Evolutionary conservation across 2,113 vertebrate species (phyloP).

Genomic region (Pagrus major): DNA sequence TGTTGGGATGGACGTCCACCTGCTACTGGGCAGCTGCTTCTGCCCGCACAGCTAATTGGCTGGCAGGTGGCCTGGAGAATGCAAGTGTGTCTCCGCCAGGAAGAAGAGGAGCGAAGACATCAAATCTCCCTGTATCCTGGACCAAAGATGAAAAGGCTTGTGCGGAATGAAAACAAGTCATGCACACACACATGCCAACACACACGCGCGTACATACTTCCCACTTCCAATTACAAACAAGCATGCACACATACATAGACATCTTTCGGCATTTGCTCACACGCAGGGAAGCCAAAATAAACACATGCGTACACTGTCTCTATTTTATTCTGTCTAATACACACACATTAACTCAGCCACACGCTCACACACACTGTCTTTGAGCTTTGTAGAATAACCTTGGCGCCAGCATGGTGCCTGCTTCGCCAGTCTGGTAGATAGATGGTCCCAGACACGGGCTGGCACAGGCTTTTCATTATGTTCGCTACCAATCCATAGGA

Average conservation of each 20-base stretch:
- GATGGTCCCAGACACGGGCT: conserved; percentile 69
- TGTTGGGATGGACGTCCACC: conserved; percentile 77
- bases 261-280: conserved; percentile 28
- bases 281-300: conserved; percentile 19
- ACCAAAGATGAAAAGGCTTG: conserved; percentile 75
- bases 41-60: conserved; percentile 81
- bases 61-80: conserved; percentile 76
- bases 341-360: conserved; percentile 15
- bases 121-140: conserved; percentile 63
- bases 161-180: conserved; percentile 54
- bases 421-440: conserved; percentile 73
- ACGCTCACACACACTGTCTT: conserved; percentile 41
- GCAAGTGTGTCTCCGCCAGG: conserved; percentile 58
- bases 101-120: conserved; percentile 65
- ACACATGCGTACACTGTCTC: background rate
- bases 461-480: conserved; percentile 78
- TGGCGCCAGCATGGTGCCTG: conserved; percentile 80
- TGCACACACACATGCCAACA: conserved; percentile 10
- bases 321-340: conserved; percentile 10
- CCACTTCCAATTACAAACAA: conserved; percentile 18
- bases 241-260: background rate
- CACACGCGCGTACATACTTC: conserved; percentile 7
- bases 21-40: conserved; percentile 80
- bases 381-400: conserved; percentile 76
- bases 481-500: conserved; percentile 63